These are phyloP conservation scores for Dipodomys merriami DNA, from an alignment of 2,113 vertebrate genomes.

Conservation along the genomic window DNA sequence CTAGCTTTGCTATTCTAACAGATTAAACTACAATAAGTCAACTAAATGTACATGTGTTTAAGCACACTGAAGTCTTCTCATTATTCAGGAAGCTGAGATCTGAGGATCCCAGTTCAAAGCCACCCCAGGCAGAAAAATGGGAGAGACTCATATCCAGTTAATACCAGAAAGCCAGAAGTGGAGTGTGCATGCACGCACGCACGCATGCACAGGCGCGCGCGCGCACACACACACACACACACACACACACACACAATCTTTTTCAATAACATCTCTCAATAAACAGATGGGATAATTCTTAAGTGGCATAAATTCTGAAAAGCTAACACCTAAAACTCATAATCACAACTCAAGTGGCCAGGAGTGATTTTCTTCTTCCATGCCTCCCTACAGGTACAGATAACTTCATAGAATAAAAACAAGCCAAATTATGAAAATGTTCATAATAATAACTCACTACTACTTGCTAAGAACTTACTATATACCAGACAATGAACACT, in stretches of 20 bases:
- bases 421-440: neutral
- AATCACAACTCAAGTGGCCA: neutral
- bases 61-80: too few species aligned
- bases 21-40: neutral
- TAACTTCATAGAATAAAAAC: neutral
- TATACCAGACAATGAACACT: neutral
- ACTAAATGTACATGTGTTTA: neutral
- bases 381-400: too few species aligned
- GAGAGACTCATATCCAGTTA: too few species aligned
- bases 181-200: neutral
- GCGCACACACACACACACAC: neutral
- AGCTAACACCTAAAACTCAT: neutral
- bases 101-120: too few species aligned
- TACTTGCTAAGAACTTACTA: neutral
- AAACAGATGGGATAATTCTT: neutral
- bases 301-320: neutral
- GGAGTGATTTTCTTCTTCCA: neutral
- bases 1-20: neutral
- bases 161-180: too few species aligned
- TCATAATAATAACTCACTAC: neutral
- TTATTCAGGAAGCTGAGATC: too few species aligned
- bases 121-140: too few species aligned
- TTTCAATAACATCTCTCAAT: constrained; percentile 27
- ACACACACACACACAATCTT: neutral
- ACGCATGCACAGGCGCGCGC: neutral